Base-by-base conservation (phyloP, 2,113 vertebrate genomes). In the Rhea pennata region DNA sequence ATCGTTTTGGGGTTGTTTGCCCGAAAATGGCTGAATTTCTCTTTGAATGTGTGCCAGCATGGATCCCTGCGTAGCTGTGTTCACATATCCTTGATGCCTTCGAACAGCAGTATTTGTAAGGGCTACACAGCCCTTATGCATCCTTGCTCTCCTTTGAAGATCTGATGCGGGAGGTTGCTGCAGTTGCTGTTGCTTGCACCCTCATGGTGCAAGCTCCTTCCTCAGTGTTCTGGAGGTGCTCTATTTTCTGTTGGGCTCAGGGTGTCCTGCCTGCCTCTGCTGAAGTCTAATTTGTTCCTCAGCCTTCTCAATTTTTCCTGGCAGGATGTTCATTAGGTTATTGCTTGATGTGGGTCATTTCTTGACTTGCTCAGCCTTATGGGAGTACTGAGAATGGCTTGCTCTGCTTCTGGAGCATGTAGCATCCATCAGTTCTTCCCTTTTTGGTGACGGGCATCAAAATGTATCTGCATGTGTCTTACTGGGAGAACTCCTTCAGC, bases 361-460 rank as follows among this genome's bases (percentile, higher is more conserved):
- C 75, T 84, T 48, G 54, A 19, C 46, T 48, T 48, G 46, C 46
- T 48, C 46, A 48, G 46, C 46, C 53, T 39, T 6, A 2, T 23
- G 48, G 64, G 42, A 85, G 26, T 31, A 8, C 1, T 9, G 54
- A 62, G 19, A 1, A 2, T 44, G 69, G 44, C 13, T 93, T 50
- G 36, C 15, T 40, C 17, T 85, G 66, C 36, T 0, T 1, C 65
- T 15, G 65, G 44, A 31, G 15, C 33, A 6, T 8, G 44, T 48
- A 22, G 44, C 62, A 42, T 0, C 0, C 8, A 0, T 2, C 5
- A 23, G 10, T 24, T 85, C 19, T 61, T 48, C 17, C 46, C 46
- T 48, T 48, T 6, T 19, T 48, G 46, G 46, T 48, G 46, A 20
- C 19, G 46, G 89, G 19, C 29, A 51, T 48, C 61, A 26, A 50